A percentile compares a stretch with the other conserved stretches of the same genome.
phyloP scores from a whole-genome alignment of 2,113 vertebrate genomes.

The Spea multiplicata region DNA sequence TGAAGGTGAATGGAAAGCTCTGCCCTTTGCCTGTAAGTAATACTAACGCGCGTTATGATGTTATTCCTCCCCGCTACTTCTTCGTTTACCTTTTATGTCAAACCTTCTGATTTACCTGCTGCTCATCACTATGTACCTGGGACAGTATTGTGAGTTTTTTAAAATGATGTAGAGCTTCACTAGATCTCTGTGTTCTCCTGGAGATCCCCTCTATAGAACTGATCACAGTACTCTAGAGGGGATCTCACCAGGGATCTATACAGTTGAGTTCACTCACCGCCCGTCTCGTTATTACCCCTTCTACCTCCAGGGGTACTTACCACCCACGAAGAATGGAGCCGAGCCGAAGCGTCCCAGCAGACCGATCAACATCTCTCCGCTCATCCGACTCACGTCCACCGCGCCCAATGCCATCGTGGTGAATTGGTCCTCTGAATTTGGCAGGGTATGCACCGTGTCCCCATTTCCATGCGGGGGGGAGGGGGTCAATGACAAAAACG shows the following conservation, averaged over 20 bases:
- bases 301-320: slow-evolving; percentile 65
- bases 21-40: slow-evolving; percentile 69
- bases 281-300: neutral
- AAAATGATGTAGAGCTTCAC: neutral
- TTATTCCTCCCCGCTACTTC: no score
- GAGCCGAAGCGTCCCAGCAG: slow-evolving; percentile 71
- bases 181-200: neutral
- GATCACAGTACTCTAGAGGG: neutral
- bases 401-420: slow-evolving; percentile 68
- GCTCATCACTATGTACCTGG: no score
- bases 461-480: no score
- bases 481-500: no score
- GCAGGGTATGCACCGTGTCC: slow-evolving; percentile 60
- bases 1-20: slow-evolving; percentile 74
- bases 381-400: slow-evolving; percentile 65
- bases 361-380: slow-evolving; percentile 68
- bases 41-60: no score
- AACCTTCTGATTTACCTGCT: no score
- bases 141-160: no score
- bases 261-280: no score
- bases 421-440: slow-evolving; percentile 73
- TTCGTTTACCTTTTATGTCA: no score
- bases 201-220: neutral
- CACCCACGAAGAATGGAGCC: slow-evolving; percentile 67
- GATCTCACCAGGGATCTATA: neutral